phyloP scores from a whole-genome alignment of 64 coral and sea anemone species.

The Montipora efflorescens region DNA sequence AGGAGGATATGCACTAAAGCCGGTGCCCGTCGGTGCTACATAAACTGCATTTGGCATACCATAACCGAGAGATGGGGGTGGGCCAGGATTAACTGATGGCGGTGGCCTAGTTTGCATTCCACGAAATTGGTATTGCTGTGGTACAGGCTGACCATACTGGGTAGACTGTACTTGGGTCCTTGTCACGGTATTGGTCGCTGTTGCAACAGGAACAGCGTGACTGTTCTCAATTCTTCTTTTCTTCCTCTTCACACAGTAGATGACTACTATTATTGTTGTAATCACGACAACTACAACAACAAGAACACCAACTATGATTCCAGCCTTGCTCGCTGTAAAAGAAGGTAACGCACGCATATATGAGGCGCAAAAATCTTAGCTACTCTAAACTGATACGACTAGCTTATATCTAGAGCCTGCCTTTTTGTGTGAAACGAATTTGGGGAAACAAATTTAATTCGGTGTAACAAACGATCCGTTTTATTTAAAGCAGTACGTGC shows the following conservation, averaged over 20 bases:
- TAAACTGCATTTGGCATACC: too few species aligned
- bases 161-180: background rate
- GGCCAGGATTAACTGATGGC: background rate
- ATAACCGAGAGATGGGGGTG: too few species aligned
- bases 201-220: background rate
- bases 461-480: too few species aligned
- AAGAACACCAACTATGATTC: background rate
- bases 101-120: background rate
- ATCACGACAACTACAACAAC: slow-evolving; percentile 1
- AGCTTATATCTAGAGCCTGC: too few species aligned
- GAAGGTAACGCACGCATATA: background rate
- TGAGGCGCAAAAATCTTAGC: background rate
- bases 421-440: too few species aligned
- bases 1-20: background rate
- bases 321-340: slow-evolving; percentile 9
- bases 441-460: too few species aligned
- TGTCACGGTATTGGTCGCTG: background rate
- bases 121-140: background rate
- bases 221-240: background rate
- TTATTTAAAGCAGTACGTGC: too few species aligned
- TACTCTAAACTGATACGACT: too few species aligned
- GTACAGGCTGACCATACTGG: background rate
- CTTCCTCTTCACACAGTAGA: slow-evolving; percentile 11
- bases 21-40: too few species aligned
- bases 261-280: background rate